These are phyloP conservation scores for Hoplostethus atlanticus DNA, from an alignment of 2,797 vertebrate species.

Conservation along the genomic window DNA sequence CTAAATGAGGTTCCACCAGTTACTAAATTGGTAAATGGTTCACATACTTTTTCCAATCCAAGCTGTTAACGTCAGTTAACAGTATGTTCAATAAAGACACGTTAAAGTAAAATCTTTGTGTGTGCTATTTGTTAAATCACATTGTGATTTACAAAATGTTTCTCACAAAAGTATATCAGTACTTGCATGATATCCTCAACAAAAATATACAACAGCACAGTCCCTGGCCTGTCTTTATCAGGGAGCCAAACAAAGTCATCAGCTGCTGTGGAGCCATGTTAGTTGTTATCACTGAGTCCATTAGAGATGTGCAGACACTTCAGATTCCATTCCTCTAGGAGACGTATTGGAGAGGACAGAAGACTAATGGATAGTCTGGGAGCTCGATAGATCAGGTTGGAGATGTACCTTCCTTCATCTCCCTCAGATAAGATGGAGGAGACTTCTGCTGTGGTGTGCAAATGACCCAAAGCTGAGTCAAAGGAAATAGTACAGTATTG, in stretches of 20 bases:
- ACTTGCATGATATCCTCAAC: slow-evolving; percentile 19
- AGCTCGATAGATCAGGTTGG: slow-evolving; percentile 56
- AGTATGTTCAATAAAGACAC: too few relatives aligned
- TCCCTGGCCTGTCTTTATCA: slow-evolving; percentile 50
- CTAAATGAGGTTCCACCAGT: too few relatives aligned
- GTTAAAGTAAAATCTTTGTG: too few relatives aligned
- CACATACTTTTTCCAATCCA: too few relatives aligned
- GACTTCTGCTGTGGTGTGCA: slow-evolving; percentile 7
- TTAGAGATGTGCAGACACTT: slow-evolving; percentile 68
- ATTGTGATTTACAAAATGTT: too few relatives aligned
- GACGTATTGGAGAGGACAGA: slow-evolving; percentile 60
- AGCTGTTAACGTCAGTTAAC: too few relatives aligned
- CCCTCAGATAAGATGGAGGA: slow-evolving; percentile 53
- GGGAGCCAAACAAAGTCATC: slow-evolving; percentile 62
- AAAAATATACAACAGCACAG: slow-evolving; percentile 29
- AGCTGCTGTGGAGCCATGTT: slow-evolving; percentile 40
- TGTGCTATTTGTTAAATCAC: too few relatives aligned
- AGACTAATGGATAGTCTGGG: slow-evolving; percentile 65
- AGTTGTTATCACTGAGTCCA: slow-evolving; percentile 69
- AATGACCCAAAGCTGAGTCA: slow-evolving; percentile 11
- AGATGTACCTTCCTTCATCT: slow-evolving; percentile 52
- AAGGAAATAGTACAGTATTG: background rate
- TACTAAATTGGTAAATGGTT: too few relatives aligned
- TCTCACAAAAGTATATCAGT: slow-evolving; percentile 1
- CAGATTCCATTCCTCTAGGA: slow-evolving; percentile 53